A percentile compares a stretch with the other conserved stretches of the same genome.
Evolutionary conservation across 2,113 vertebrate genomes (phyloP).

Genomic region (Recurvirostra avosetta): DNA sequence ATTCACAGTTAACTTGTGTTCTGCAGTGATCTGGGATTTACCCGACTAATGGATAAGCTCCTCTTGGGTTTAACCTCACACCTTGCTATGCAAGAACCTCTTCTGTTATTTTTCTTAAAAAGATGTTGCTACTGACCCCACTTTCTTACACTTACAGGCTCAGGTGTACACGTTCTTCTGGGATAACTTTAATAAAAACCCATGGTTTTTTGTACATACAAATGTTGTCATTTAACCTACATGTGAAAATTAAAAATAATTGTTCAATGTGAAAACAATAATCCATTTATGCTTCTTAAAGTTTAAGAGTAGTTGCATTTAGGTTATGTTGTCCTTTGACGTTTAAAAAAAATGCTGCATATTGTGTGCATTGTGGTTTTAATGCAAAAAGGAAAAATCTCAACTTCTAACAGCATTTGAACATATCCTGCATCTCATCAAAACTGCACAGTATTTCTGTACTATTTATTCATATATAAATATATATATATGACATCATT

Average conservation of each 20-base stretch:
- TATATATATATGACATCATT: slow-evolving; percentile 61
- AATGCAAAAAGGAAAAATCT: slow-evolving; percentile 61
- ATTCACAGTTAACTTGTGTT: slow-evolving; percentile 47
- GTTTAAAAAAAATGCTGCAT: slow-evolving; percentile 78
- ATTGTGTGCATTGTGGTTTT: slow-evolving; percentile 81
- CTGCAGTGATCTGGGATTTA: slow-evolving; percentile 48
- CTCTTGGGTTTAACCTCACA: slow-evolving; percentile 62
- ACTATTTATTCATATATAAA: slow-evolving; percentile 82
- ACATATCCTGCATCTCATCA: slow-evolving; percentile 72
- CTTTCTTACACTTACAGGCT: slow-evolving; percentile 71
- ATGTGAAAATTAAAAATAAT: slow-evolving; percentile 61
- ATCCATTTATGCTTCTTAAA: slow-evolving; percentile 67
- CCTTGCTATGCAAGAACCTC: slow-evolving; percentile 80
- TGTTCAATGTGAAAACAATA: slow-evolving; percentile 64
- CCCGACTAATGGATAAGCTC: slow-evolving; percentile 42
- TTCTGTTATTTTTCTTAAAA: slow-evolving; percentile 62
- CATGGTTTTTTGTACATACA: slow-evolving; percentile 66
- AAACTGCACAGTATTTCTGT: slow-evolving; percentile 79
- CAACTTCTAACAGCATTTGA: slow-evolving; percentile 51
- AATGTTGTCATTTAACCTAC: slow-evolving; percentile 58
- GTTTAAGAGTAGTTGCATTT: slow-evolving; percentile 72
- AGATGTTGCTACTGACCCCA: slow-evolving; percentile 60
- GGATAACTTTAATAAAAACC: slow-evolving; percentile 61
- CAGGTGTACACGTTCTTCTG: slow-evolving; percentile 75
- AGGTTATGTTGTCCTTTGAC: slow-evolving; percentile 80